Percentiles rank a stretch among this genome's conserved stretches.
Evolutionary conservation across 1,140 invertebrate species (phyloP).

Genomic region (Varroa destructor): DNA sequence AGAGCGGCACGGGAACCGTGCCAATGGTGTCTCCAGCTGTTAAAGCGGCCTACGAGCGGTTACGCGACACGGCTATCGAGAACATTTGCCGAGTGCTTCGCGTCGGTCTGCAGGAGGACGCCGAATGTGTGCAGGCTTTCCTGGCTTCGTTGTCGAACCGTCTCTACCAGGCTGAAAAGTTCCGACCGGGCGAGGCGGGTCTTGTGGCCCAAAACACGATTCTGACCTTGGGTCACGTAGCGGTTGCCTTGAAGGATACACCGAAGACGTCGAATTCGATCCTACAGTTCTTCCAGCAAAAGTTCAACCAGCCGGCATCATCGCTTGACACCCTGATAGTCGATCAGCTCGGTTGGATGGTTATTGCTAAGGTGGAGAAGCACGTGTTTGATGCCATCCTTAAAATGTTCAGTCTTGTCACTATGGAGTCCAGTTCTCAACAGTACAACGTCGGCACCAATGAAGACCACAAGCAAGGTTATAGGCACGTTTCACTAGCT

Average conservation of each 20-base stretch:
- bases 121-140: conserved; percentile 79
- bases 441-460: conserved; percentile 54
- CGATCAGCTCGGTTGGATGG: conserved; percentile 91
- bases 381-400: conserved; percentile 85
- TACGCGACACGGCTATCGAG: conserved; percentile 81
- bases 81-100: conserved; percentile 82
- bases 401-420: conserved; percentile 91
- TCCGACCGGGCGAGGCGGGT: conserved; percentile 55
- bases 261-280: conserved; percentile 86
- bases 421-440: conserved; percentile 77
- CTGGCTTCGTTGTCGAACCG: conserved; percentile 86
- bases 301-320: conserved; percentile 78
- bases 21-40: conserved; percentile 40
- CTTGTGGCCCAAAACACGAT: conserved; percentile 92
- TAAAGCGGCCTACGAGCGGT: conserved; percentile 62
- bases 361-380: conserved; percentile 66
- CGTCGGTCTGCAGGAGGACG: conserved; percentile 69
- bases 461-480: conserved; percentile 44
- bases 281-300: conserved; percentile 88
- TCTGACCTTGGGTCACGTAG: conserved; percentile 89
- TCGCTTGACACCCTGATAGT: conserved; percentile 79
- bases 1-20: conserved; percentile 17
- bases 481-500: conserved; percentile 77
- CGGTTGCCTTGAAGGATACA: conserved; percentile 76
- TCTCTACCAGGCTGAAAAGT: conserved; percentile 53